Percentiles rank a stretch among this genome's conserved stretches.
Conservation (phyloP, 1,140 invertebrate species). For the Tribolium castaneum region DNA sequence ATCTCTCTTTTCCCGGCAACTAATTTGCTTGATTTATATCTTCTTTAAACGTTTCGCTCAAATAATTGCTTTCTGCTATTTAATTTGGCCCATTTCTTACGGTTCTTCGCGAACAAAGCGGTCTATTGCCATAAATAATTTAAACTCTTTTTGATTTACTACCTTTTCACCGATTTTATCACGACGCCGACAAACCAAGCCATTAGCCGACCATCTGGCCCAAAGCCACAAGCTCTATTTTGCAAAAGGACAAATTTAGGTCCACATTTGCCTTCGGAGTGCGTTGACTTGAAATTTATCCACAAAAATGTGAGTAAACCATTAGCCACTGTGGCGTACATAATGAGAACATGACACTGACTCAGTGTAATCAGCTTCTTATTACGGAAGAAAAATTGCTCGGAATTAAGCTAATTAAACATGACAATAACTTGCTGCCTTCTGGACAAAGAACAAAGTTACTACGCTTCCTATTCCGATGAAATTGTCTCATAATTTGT, state of each 20-base stretch:
- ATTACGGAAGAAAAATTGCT: neutral
- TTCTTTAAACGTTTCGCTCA: constrained; percentile 17
- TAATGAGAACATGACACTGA: neutral
- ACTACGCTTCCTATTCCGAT: neutral
- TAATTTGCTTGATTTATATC: constrained; percentile 27
- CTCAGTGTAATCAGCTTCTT: neutral
- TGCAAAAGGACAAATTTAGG: neutral
- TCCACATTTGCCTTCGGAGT: too few relatives aligned
- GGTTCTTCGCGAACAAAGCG: constrained; percentile 25
- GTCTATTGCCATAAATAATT: constrained; percentile 30
- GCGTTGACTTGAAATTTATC: too few relatives aligned
- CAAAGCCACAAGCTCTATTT: neutral
- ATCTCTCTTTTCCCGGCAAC: constrained; percentile 17
- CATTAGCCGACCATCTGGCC: neutral
- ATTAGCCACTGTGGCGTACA: neutral
- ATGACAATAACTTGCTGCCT: neutral
- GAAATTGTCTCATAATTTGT: neutral
- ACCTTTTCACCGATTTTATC: constrained; percentile 19
- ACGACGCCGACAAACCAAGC: neutral
- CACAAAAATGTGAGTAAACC: too few relatives aligned
- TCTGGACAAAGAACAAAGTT: too few relatives aligned
- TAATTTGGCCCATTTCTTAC: constrained; percentile 29
- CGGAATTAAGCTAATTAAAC: neutral
- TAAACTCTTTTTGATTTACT: constrained; percentile 28
- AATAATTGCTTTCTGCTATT: constrained; percentile 31